These are phyloP conservation scores for Euplexia lucipara DNA, from an alignment of 2,888 invertebrate genomes.

Conservation along the genomic window DNA sequence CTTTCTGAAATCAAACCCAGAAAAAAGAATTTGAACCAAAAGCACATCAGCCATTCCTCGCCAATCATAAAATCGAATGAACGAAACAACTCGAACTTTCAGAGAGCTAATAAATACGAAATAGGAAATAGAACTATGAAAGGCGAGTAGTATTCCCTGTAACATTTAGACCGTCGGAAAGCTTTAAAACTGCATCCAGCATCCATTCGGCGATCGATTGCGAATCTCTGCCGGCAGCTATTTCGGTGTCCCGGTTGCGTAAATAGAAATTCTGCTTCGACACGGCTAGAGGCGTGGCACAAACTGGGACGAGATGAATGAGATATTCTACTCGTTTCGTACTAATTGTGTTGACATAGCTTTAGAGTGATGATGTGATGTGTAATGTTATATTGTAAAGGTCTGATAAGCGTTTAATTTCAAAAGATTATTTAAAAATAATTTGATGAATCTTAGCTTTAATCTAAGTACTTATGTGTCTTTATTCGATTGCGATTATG, in stretches of 20 bases:
- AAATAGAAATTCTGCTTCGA: constrained; percentile 41
- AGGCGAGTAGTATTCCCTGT: constrained; percentile 26
- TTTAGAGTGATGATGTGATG: no score
- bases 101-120: constrained; percentile 30
- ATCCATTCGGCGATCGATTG: constrained; percentile 58
- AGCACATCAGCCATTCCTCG: constrained; percentile 4
- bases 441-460: no score
- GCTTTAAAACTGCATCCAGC: constrained; percentile 59
- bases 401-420: no score
- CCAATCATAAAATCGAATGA: constrained; percentile 30
- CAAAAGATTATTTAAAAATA: no score
- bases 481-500: no score
- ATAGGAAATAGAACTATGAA: constrained; percentile 39
- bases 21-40: no score
- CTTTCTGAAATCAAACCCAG: no score
- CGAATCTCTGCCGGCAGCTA: constrained; percentile 57
- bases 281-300: not conserved
- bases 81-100: constrained; percentile 15
- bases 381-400: no score
- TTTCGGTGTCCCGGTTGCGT: constrained; percentile 47
- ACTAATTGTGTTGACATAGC: not conserved
- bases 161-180: constrained; percentile 35
- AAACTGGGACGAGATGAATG: not conserved
- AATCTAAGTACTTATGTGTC: no score
- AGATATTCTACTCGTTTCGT: constrained; percentile 6